phyloP scores from a whole-genome alignment of 2,888 invertebrate species.

The Napeogenes sylphis region DNA sequence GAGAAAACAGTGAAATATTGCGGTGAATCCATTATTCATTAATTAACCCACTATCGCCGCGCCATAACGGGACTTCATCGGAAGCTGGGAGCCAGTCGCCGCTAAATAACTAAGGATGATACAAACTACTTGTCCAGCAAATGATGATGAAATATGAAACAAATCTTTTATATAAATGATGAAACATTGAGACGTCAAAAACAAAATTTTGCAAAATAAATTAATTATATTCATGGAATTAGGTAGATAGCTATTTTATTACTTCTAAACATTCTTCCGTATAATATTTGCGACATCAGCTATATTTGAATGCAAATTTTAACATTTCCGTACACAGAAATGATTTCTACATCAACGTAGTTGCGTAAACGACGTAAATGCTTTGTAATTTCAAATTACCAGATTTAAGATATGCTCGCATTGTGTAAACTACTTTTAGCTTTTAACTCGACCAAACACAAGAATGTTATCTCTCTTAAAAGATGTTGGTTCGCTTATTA shows the following conservation, averaged over 20 bases:
- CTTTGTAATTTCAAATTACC: slow-evolving; percentile 34
- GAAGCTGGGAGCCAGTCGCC: slow-evolving; percentile 34
- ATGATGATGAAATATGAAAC: slow-evolving; percentile 1
- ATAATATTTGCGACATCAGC: slow-evolving; percentile 41
- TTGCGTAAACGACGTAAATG: slow-evolving; percentile 33
- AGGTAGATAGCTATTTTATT: too few relatives aligned
- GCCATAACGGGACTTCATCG: slow-evolving; percentile 51
- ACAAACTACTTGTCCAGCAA: slow-evolving; percentile 24
- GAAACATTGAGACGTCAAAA: too few relatives aligned
- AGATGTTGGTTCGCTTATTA: too few relatives aligned
- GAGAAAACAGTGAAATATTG: slow-evolving; percentile 63
- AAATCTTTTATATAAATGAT: too few relatives aligned
- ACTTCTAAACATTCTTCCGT: neutral
- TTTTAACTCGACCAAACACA: too few relatives aligned
- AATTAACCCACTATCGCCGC: slow-evolving; percentile 60
- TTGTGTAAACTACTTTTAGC: too few relatives aligned
- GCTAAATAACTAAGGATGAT: slow-evolving; percentile 33
- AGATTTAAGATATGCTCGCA: slow-evolving; percentile 20
- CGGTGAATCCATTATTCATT: slow-evolving; percentile 66
- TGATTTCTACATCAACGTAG: slow-evolving; percentile 38
- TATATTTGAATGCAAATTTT: slow-evolving; percentile 49
- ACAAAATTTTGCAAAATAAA: too few relatives aligned
- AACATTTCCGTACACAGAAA: slow-evolving; percentile 46
- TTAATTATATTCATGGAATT: too few relatives aligned
- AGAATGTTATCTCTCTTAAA: too few relatives aligned